Evolutionary conservation across 2,113 vertebrate genomes (phyloP).

Genomic region (Lichenostomus cassidix): DNA sequence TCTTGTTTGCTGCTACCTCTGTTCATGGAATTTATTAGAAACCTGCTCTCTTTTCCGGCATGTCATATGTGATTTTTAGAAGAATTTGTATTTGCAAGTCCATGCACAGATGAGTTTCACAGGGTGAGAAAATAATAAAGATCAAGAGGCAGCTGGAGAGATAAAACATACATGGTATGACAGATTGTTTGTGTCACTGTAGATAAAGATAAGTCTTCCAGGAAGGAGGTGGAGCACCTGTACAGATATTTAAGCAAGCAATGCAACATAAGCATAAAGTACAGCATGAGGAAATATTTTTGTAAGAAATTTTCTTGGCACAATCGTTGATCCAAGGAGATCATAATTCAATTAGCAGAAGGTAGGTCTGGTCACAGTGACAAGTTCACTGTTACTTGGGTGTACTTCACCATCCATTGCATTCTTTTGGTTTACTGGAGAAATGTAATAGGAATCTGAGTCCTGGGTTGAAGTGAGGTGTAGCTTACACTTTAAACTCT

Average conservation of each 20-base stretch:
- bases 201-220: neutral
- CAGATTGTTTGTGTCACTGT: neutral
- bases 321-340: neutral
- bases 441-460: neutral
- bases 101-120: neutral
- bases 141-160: neutral
- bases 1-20: neutral
- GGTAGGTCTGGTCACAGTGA: neutral
- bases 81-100: neutral
- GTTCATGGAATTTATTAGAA: neutral
- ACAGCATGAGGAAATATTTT: neutral
- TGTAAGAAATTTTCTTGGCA: neutral
- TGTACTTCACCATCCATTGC: neutral
- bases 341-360: neutral
- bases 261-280: neutral
- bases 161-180: neutral
- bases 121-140: neutral
- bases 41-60: neutral
- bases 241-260: neutral
- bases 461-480: neutral
- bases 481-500: neutral
- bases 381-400: neutral
- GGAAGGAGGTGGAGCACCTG: neutral
- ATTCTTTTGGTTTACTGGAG: neutral
- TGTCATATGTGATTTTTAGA: neutral